Evolutionary conservation across 2,888 invertebrate genomes (phyloP), one percentile per base, ranked within the genome.

Genomic region (Dorcus parallelipipedus): DNA sequence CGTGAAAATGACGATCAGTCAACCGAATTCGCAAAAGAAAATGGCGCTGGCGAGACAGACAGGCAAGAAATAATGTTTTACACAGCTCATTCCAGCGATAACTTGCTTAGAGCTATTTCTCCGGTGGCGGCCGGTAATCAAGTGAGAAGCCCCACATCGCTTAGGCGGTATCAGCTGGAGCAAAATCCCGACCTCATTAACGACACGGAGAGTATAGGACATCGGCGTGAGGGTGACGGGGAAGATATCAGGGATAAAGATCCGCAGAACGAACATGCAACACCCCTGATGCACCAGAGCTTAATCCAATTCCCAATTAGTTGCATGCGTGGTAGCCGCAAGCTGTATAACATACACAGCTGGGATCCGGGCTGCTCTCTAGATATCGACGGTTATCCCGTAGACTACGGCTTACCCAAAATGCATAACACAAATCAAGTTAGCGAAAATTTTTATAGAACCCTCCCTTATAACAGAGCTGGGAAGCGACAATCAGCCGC

Each of bases 131-230:
- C 80, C 51, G 62, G 80, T 71, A 63, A 63, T 49, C 84, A 80
- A 54, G 79, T 80, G 59, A 79, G 79, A 54, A 83, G 86, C 71
- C 86, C 86, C 52, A 81, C 84, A 1, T 78, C 81, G 1, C 65
- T 82, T 63, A 76, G 81, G 54, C 80, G 79, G 61, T 83, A 81
- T 67, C 79, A 77, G 60, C 62, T 73, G 66, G 90, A 90, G 74
- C 88, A 87, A 77, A 90, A 90, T 78, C 90, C 90, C 54, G 90
- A 91, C 79, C 82, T 91, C 74, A 88, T 91, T 75, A 90, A 88
- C 78, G 90, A 90, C 73, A 88, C 87, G 66, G 86, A 81, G 63
- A 81, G 82, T 1, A 82, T 80, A 33, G 66, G 74, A 65, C 76
- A 71, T 65, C 76, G 73, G 55, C 73, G 78, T 20, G 80, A 79